Percentiles rank a stretch among this genome's conserved stretches.
These are phyloP conservation scores for Athalia circularis DNA, from an alignment of 2,888 invertebrate genomes.

Conservation along the genomic window DNA sequence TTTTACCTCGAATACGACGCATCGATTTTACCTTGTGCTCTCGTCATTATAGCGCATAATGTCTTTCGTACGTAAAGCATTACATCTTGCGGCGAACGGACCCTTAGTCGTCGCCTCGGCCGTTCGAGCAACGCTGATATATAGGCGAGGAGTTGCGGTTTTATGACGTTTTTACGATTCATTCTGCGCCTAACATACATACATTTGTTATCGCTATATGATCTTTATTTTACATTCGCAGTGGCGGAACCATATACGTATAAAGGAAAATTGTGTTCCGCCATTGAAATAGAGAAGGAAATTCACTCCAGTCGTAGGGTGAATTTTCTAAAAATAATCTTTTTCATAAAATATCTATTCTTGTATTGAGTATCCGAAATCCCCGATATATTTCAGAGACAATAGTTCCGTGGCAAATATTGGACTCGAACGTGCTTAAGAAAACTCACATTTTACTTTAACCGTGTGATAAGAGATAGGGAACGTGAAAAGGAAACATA, in stretches of 20 bases:
- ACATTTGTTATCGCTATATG: conserved; percentile 58
- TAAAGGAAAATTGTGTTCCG: conserved; percentile 10
- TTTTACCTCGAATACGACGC: not conserved
- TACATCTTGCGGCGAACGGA: conserved; percentile 32
- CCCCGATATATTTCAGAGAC: too few relatives aligned
- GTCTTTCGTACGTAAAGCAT: conserved; percentile 41
- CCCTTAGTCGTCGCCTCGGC: conserved; percentile 23
- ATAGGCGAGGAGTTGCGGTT: conserved; percentile 37
- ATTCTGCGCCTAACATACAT: conserved; percentile 57
- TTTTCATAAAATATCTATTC: too few relatives aligned
- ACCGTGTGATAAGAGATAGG: too few relatives aligned
- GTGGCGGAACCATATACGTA: not conserved
- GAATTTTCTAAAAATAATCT: too few relatives aligned
- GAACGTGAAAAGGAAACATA: not conserved
- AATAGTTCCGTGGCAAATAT: too few relatives aligned
- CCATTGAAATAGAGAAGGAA: too few relatives aligned
- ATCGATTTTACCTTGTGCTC: conserved; percentile 38
- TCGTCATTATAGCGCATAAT: conserved; percentile 37
- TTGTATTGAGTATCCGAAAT: too few relatives aligned
- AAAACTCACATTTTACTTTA: too few relatives aligned
- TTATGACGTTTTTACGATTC: conserved; percentile 61
- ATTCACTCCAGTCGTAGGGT: too few relatives aligned
- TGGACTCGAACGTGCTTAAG: too few relatives aligned
- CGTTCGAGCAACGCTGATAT: not conserved
- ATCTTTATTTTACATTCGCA: conserved; percentile 61